These are phyloP conservation scores for Lynx canadensis DNA, from an alignment of 2,113 vertebrate genomes.

Conservation along the genomic window DNA sequence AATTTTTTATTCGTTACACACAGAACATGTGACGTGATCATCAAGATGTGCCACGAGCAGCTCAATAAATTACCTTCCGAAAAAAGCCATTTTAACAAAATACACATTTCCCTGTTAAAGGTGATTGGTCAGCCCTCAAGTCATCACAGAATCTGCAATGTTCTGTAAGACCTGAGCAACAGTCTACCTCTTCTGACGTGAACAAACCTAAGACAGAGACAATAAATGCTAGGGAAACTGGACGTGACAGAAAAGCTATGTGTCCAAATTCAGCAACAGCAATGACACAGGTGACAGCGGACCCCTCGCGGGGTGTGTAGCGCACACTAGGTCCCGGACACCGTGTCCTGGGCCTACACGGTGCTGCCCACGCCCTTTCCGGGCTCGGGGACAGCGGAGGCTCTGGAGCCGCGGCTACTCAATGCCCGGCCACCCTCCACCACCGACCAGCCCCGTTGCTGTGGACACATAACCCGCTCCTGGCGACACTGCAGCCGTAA, in stretches of 20 bases:
- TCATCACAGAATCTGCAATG: background rate
- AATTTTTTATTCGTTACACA: background rate
- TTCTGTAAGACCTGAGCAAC: background rate
- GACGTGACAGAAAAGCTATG: background rate
- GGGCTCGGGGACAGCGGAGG: background rate
- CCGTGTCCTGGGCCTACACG: background rate
- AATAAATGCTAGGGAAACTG: background rate
- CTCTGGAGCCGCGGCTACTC: background rate
- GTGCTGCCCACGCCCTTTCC: background rate
- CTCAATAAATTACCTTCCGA: slow-evolving; percentile 1
- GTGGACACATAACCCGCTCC: background rate
- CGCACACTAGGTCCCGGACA: background rate
- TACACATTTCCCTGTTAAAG: background rate
- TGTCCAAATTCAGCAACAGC: background rate
- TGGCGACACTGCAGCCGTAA: background rate
- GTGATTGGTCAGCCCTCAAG: background rate
- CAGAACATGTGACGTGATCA: background rate
- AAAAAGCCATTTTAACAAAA: slow-evolving; percentile 1
- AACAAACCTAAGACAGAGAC: background rate
- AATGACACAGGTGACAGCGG: background rate
- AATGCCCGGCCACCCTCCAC: too few relatives aligned
- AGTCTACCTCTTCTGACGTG: background rate
- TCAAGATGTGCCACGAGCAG: background rate
- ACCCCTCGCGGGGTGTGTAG: background rate
- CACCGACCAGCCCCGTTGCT: background rate